Evolutionary conservation across 2,113 vertebrate species (phyloP).

Genomic region (Halichoerus grypus): DNA sequence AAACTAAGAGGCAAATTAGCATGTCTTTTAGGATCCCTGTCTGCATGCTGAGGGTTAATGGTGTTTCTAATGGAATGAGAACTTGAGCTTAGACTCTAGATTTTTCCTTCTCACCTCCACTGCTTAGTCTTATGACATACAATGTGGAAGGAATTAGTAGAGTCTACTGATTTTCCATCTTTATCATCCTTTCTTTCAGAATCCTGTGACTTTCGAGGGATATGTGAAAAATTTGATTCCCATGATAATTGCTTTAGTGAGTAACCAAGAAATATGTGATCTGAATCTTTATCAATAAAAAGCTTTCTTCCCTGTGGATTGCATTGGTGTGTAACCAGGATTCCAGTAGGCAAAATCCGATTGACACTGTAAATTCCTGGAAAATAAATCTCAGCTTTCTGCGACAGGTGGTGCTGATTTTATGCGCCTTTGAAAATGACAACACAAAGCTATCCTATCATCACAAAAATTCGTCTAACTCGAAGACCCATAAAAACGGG

Average conservation of each 20-base stretch:
- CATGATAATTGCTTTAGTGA: not conserved
- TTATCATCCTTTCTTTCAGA: not conserved
- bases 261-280: not conserved
- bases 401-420: not conserved
- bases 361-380: not conserved
- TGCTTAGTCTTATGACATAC: not conserved
- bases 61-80: not conserved
- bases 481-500: not conserved
- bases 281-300: not conserved
- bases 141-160: too few species aligned
- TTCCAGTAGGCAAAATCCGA: not conserved
- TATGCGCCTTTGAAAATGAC: not conserved
- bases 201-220: not conserved
- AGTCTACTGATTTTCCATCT: too few species aligned
- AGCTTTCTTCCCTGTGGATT: not conserved
- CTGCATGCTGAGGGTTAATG: not conserved
- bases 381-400: not conserved
- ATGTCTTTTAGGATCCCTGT: not conserved
- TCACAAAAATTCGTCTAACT: not conserved
- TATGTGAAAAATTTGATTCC: not conserved
- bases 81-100: not conserved
- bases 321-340: accelerated
- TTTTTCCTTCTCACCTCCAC: not conserved
- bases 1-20: not conserved
- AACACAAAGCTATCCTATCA: not conserved